These are phyloP conservation scores for Ceraclea dissimilis DNA, from an alignment of 2,888 invertebrate species.

Conservation along the genomic window DNA sequence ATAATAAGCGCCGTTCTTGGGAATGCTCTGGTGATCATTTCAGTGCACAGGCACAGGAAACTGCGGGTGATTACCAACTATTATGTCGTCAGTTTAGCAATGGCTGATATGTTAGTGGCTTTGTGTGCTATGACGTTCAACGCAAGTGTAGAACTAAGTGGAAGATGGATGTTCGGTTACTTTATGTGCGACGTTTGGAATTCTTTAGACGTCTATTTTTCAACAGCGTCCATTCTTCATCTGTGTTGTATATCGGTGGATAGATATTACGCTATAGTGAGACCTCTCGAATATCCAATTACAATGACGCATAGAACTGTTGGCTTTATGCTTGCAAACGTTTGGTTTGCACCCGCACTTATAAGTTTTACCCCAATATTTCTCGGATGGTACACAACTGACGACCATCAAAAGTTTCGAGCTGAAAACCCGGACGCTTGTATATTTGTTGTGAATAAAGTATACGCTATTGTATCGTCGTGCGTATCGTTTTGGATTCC, in stretches of 20 bases:
- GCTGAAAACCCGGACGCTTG: slow-evolving; percentile 65
- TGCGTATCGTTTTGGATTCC: slow-evolving; percentile 92
- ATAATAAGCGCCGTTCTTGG: slow-evolving; percentile 86
- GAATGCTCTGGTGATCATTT: slow-evolving; percentile 84
- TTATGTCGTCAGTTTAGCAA: slow-evolving; percentile 90
- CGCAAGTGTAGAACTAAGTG: slow-evolving; percentile 78
- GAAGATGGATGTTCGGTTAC: slow-evolving; percentile 82
- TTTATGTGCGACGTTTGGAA: slow-evolving; percentile 93
- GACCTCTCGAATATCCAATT: slow-evolving; percentile 84
- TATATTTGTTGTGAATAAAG: slow-evolving; percentile 76
- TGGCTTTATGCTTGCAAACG: slow-evolving; percentile 75
- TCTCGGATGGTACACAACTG: slow-evolving; percentile 90
- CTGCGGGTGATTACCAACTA: slow-evolving; percentile 88
- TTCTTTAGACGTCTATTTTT: slow-evolving; percentile 89
- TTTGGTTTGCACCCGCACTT: slow-evolving; percentile 87
- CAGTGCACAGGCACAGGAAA: slow-evolving; percentile 72
- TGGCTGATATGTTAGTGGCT: slow-evolving; percentile 90
- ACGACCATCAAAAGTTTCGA: slow-evolving; percentile 60
- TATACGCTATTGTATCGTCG: slow-evolving; percentile 82
- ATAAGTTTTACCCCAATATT: slow-evolving; percentile 94
- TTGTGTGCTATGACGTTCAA: slow-evolving; percentile 90
- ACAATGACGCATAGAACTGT: slow-evolving; percentile 83
- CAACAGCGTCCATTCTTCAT: slow-evolving; percentile 85
- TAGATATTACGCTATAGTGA: slow-evolving; percentile 84
- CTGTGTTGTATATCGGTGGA: slow-evolving; percentile 93